Conservation (phyloP, 2,797 vertebrate species). For the Lithobates pipiens region DNA sequence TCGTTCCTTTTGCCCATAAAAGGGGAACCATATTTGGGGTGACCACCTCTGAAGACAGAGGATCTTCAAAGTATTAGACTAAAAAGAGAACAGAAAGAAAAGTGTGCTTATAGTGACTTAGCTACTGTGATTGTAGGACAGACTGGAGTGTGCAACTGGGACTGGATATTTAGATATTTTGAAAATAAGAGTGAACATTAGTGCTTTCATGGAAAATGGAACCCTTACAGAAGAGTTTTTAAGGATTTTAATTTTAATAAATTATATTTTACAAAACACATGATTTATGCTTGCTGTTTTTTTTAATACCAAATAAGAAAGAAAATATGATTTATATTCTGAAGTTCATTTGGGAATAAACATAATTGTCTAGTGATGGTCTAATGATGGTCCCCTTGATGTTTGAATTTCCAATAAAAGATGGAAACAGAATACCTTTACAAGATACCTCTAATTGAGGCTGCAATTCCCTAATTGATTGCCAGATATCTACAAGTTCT, state of each 20-base stretch:
- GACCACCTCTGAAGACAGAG: constrained; percentile 47
- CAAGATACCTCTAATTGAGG: too few relatives aligned
- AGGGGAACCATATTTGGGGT: constrained; percentile 64
- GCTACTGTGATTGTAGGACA: constrained; percentile 12
- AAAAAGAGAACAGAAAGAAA: constrained; percentile 8
- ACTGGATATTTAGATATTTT: not conserved
- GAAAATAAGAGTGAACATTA: not conserved
- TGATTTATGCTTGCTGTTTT: not conserved
- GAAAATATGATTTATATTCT: too few relatives aligned
- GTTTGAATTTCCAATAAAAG: too few relatives aligned
- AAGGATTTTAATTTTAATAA: constrained; percentile 49
- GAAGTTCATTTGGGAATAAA: too few relatives aligned
- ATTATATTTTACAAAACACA: constrained; percentile 57
- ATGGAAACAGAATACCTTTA: too few relatives aligned
- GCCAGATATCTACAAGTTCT: too few relatives aligned
- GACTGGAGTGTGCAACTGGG: constrained; percentile 1
- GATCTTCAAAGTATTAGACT: constrained; percentile 19
- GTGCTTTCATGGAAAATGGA: constrained; percentile 9
- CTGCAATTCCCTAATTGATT: too few relatives aligned
- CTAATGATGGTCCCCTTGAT: too few relatives aligned
- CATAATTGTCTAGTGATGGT: too few relatives aligned
- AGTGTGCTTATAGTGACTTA: not conserved
- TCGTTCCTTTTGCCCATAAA: constrained; percentile 62
- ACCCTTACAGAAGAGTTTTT: constrained; percentile 43
- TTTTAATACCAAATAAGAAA: not conserved